These are phyloP conservation scores for Neoniphon sammara DNA, from an alignment of 2,797 vertebrate genomes.

Conservation along the genomic window DNA sequence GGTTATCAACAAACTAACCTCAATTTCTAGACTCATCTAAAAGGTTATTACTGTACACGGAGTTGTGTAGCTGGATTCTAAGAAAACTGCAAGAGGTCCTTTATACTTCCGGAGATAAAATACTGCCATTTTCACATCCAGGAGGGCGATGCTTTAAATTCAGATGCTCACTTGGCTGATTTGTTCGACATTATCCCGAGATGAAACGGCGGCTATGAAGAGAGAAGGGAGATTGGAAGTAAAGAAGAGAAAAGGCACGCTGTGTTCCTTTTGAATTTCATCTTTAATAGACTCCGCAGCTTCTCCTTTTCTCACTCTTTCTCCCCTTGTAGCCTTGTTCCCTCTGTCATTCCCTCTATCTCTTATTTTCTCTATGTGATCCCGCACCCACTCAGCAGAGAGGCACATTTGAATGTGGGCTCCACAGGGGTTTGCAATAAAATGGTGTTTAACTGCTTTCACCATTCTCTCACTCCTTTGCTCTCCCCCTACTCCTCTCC, in stretches of 20 bases:
- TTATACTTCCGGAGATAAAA: constrained; percentile 52
- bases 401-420: constrained; percentile 71
- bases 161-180: constrained; percentile 69
- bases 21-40: constrained; percentile 45
- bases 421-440: constrained; percentile 75
- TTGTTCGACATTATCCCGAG: constrained; percentile 77
- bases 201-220: constrained; percentile 68
- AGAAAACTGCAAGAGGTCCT: constrained; percentile 18
- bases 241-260: constrained; percentile 56
- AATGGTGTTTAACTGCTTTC: constrained; percentile 79
- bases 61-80: constrained; percentile 19
- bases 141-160: constrained; percentile 63
- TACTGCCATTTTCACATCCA: constrained; percentile 34
- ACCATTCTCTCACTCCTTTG: constrained; percentile 45
- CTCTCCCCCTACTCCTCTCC: constrained; percentile 29
- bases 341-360: constrained; percentile 65
- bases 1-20: constrained; percentile 19
- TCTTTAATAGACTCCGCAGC: constrained; percentile 74
- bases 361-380: constrained; percentile 62
- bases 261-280: constrained; percentile 76
- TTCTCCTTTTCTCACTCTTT: constrained; percentile 53
- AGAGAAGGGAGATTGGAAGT: constrained; percentile 59
- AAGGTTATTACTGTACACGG: constrained; percentile 29
- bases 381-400: constrained; percentile 67
- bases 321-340: constrained; percentile 55